phyloP scores from a whole-genome alignment of 2,113 vertebrate genomes.

The Oophaga pumilio region DNA sequence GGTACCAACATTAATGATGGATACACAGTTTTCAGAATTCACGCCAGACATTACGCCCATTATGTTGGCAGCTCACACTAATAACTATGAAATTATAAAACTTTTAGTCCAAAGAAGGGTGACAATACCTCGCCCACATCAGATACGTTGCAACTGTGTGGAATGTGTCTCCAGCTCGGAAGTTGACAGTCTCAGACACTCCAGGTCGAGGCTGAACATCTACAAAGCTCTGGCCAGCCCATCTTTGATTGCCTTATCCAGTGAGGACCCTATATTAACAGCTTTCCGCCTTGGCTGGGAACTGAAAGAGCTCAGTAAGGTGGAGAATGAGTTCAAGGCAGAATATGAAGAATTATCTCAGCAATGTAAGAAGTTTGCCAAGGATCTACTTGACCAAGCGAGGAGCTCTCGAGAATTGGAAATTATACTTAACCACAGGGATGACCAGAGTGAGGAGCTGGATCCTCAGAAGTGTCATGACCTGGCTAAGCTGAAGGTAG shows the following conservation, averaged over 20 bases:
- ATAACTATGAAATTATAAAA: constrained; percentile 99
- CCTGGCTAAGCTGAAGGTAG: constrained; percentile 94
- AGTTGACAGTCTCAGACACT: constrained; percentile 94
- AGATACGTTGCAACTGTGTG: constrained; percentile 95
- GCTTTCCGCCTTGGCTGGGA: constrained; percentile 97
- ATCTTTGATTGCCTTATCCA: constrained; percentile 95
- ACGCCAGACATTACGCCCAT: constrained; percentile 97
- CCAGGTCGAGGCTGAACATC: constrained; percentile 92
- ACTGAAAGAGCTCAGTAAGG: constrained; percentile 96
- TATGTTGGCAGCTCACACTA: constrained; percentile 98
- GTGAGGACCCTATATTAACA: constrained; percentile 85
- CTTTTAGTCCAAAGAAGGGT: constrained; percentile 91
- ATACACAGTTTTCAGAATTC: constrained; percentile 97
- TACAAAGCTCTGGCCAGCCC: constrained; percentile 96
- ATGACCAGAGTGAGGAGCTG: constrained; percentile 93
- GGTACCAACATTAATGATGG: constrained; percentile 94
- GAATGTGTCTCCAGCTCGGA: constrained; percentile 96
- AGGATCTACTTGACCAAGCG: constrained; percentile 96
- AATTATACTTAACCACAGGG: constrained; percentile 94
- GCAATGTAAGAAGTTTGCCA: constrained; percentile 96
- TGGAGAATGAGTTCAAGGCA: constrained; percentile 97
- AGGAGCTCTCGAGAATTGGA: constrained; percentile 92
- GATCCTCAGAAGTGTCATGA: constrained; percentile 92
- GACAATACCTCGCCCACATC: constrained; percentile 93
- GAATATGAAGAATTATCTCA: constrained; percentile 98